Evolutionary conservation across 2,113 vertebrate genomes (phyloP), one percentile per base, ranked within the genome.

Genomic region (Pollachius pollachius): DNA sequence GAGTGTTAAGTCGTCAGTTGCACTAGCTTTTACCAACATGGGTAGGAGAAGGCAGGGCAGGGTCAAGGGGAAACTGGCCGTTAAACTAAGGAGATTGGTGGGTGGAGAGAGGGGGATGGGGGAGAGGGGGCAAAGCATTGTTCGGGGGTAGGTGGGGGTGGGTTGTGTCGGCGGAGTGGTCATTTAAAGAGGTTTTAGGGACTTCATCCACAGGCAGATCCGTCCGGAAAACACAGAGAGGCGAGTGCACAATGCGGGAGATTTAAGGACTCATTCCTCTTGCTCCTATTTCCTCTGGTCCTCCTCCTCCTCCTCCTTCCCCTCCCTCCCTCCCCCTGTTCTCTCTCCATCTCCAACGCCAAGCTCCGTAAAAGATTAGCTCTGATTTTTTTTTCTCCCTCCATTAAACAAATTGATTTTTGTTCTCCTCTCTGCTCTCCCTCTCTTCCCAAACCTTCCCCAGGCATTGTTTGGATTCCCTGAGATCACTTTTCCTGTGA

Each of bases 341-440:
- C 41, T 48, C 41, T 71, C 57, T 62, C 64, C 65, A 72, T 77
- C 70, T 69, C 52, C 68, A 62, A 41, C 18, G 52, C 61, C 11
- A 66, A 76, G 81, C 73, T 80, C 76, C 77, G 79, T 48, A 71
- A 60, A 81, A 86, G 88, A 91, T 90, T 85, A 85, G 68, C 48
- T 70, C 74, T 34, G 77, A 80, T 77, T 84, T 88, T 80, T 73
- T 8, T 48, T 9, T 9, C 2, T 9, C 12, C 12, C 54, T 57
- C 54, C 54, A 89, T 90, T 87, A 87, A 75, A 77, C 62, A 87
- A 87, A 89, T 89, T 84, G 80, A 80, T 90, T 82, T 81, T 71
- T 60, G 62, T 21, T 60, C 64, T 65, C 15, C 17, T 57, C 17
- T 57, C 37, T 63, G 41, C 66, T 21, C 64, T 62, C 67, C 9